Evolutionary conservation across 2,113 vertebrate species (phyloP).

Genomic region (Pipra filicauda): DNA sequence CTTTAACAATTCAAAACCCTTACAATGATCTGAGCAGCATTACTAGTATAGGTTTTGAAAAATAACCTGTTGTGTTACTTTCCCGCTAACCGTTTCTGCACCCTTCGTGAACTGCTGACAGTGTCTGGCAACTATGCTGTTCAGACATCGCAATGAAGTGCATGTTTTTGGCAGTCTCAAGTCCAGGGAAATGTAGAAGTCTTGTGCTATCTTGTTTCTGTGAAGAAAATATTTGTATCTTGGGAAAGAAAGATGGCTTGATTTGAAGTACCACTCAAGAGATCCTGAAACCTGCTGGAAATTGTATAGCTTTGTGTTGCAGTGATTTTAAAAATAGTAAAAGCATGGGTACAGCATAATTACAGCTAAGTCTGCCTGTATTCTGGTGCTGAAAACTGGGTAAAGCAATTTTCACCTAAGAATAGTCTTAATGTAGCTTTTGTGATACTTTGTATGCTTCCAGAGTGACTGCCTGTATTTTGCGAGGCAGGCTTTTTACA

Average conservation of each 20-base stretch:
- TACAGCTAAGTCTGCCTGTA: not conserved
- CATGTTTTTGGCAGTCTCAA: not conserved
- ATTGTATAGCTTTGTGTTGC: not conserved
- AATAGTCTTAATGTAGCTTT: not conserved
- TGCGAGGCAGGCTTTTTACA: not conserved
- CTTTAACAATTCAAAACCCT: conserved; percentile 21
- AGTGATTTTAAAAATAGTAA: not conserved
- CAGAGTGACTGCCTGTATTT: not conserved
- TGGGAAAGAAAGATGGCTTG: not conserved
- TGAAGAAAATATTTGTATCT: not conserved
- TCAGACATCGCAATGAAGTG: not conserved
- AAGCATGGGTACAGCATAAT: not conserved
- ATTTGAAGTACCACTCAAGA: not conserved
- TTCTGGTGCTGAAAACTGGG: not conserved
- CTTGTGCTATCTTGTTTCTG: not conserved
- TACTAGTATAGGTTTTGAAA: conserved; percentile 15
- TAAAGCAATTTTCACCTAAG: not conserved
- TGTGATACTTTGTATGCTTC: not conserved
- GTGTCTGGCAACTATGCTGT: not conserved
- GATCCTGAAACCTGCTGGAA: not conserved
- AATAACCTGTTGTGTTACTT: not conserved
- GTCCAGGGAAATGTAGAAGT: not conserved
- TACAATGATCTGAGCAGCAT: not conserved
- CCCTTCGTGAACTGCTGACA: not conserved
- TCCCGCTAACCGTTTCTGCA: not conserved